These are phyloP conservation scores for Morelia viridis DNA, from an alignment of 2,797 vertebrate species.

Conservation along the genomic window DNA sequence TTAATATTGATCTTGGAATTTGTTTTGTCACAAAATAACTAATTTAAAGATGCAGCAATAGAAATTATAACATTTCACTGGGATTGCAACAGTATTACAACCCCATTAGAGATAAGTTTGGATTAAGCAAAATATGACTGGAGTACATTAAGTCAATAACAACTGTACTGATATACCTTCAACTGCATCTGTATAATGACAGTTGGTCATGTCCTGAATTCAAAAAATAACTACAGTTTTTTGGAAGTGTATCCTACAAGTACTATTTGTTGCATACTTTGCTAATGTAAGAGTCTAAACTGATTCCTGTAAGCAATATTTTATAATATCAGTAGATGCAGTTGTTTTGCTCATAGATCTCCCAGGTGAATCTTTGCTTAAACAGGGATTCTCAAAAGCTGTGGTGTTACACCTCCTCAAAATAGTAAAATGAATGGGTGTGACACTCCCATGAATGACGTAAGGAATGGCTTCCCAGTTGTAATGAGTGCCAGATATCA, in stretches of 20 bases:
- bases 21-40: not conserved
- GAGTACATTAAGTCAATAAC: not conserved
- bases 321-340: not conserved
- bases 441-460: not conserved
- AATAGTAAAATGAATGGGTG: not conserved
- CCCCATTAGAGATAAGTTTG: not conserved
- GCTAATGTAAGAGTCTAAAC: not conserved
- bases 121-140: not conserved
- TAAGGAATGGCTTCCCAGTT: not conserved
- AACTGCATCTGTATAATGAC: not conserved
- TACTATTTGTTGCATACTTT: not conserved
- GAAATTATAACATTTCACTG: not conserved
- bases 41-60: not conserved
- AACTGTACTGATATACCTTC: not conserved
- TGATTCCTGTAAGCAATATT: not conserved
- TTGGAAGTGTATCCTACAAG: not conserved
- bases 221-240: not conserved
- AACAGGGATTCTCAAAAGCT: not conserved
- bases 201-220: not conserved
- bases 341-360: not conserved
- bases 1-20: not conserved
- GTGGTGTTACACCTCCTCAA: not conserved
- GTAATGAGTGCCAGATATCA: not conserved
- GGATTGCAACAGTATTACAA: not conserved
- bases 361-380: not conserved